phyloP scores from a whole-genome alignment of 2,113 vertebrate genomes.

The Bucco capensis region DNA sequence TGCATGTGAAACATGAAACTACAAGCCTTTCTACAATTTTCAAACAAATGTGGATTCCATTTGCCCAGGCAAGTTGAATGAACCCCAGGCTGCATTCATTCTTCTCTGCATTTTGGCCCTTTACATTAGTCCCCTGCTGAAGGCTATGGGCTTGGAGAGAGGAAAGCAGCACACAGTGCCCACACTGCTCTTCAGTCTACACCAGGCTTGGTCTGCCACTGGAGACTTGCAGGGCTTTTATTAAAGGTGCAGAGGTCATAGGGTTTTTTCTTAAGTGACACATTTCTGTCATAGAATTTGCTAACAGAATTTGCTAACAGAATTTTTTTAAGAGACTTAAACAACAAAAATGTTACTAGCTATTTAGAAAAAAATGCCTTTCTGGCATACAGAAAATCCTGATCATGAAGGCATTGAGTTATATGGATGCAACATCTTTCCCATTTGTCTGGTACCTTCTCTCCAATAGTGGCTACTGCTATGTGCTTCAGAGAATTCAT shows the following conservation, averaged over 20 bases:
- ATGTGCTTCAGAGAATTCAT: neutral
- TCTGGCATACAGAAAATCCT: constrained; percentile 19
- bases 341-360: constrained; percentile 39
- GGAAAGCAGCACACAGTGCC: neutral
- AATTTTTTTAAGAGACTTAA: neutral
- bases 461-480: neutral
- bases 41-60: neutral
- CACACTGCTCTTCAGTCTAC: neutral
- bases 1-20: neutral
- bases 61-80: neutral
- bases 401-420: neutral
- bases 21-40: neutral
- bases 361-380: neutral
- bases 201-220: neutral
- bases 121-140: neutral
- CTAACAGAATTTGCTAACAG: constrained; percentile 40
- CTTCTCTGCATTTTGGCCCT: neutral
- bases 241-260: constrained; percentile 44
- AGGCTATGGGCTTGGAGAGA: neutral
- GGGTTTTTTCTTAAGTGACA: constrained; percentile 38
- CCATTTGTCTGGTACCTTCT: neutral
- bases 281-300: constrained; percentile 51
- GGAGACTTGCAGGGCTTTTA: constrained; percentile 43
- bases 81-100: neutral
- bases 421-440: neutral